Evolutionary conservation across 2,797 vertebrate species (phyloP).

Genomic region (Anguilla megastoma): DNA sequence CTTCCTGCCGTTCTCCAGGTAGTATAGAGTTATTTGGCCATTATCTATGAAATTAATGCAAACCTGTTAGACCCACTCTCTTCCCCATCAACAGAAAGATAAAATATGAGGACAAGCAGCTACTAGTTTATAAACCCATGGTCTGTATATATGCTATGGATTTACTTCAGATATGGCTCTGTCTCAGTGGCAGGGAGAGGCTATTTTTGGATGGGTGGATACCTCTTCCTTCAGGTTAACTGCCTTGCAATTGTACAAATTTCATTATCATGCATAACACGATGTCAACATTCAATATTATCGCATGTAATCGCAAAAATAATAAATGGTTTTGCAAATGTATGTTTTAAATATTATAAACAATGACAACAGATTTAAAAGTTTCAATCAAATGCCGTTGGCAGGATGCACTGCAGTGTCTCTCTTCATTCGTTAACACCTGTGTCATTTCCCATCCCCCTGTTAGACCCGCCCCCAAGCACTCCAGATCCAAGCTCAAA

Average conservation of each 20-base stretch:
- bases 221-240: background rate
- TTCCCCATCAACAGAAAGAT: background rate
- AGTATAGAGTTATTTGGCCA: background rate
- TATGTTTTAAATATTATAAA: background rate
- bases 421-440: background rate
- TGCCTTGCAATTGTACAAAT: background rate
- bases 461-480: conserved; percentile 51
- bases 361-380: background rate
- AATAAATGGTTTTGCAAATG: background rate
- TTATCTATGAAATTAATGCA: background rate
- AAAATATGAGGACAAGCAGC: background rate
- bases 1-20: background rate
- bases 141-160: background rate
- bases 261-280: background rate
- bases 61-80: background rate
- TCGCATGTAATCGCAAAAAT: background rate
- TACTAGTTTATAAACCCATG: background rate
- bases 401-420: background rate
- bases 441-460: conserved; percentile 11
- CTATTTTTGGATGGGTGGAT: background rate
- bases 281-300: background rate
- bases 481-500: conserved; percentile 56
- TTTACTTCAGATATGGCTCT: background rate
- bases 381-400: background rate
- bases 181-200: background rate